These are phyloP conservation scores for Hermatobates lingyangjiaoensis DNA, from an alignment of 1,140 invertebrate species.

Conservation along the genomic window DNA sequence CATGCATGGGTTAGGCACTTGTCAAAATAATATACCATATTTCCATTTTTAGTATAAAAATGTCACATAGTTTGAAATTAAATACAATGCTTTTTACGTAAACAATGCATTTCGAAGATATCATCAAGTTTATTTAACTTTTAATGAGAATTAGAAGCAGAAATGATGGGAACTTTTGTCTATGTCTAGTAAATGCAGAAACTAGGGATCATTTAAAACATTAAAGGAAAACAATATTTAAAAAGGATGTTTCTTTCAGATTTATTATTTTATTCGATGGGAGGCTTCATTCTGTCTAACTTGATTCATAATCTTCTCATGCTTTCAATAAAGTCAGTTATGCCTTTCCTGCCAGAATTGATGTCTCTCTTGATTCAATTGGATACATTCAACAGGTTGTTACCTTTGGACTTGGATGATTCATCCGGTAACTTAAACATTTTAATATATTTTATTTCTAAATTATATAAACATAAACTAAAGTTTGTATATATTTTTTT, in stretches of 20 bases:
- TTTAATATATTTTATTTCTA: background rate
- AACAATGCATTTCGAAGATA: no score
- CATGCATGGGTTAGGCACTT: no score
- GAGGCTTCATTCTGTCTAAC: conserved; percentile 36
- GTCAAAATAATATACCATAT: no score
- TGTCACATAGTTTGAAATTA: no score
- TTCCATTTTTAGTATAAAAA: no score
- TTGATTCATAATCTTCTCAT: conserved; percentile 35
- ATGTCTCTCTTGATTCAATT: conserved; percentile 30
- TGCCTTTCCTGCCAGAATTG: conserved; percentile 28
- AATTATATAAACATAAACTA: background rate
- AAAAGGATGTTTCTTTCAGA: conserved; percentile 19
- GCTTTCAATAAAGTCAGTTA: conserved; percentile 25
- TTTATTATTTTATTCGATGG: conserved; percentile 30
- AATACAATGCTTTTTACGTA: no score
- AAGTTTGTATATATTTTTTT: background rate
- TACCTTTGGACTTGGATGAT: conserved; percentile 25
- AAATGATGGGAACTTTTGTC: no score
- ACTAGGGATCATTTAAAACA: no score
- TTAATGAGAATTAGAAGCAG: no score
- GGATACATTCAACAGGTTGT: conserved; percentile 31
- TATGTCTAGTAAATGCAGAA: no score
- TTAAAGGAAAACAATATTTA: no score
- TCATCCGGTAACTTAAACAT: conserved; percentile 14
- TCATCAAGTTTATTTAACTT: no score